A percentile compares a stretch with the other conserved stretches of the same genome.
phyloP scores from a whole-genome alignment of 64 coral and sea anemone genomes.

The Porites lutea region DNA sequence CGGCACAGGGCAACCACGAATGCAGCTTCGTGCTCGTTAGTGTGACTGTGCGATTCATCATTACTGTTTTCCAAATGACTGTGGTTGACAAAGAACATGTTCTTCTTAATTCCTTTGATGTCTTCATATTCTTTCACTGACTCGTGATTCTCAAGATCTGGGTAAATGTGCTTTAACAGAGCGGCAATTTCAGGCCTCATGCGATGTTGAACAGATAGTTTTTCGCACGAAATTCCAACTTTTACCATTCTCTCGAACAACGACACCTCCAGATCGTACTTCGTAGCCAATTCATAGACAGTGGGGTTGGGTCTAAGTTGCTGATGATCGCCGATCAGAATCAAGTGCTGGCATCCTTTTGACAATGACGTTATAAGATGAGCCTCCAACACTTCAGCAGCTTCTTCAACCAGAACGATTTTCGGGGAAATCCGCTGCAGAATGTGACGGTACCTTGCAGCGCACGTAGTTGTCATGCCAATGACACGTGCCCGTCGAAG shows the following conservation, averaged over 20 bases:
- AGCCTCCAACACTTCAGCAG: constrained; percentile 88
- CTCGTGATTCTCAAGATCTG: constrained; percentile 69
- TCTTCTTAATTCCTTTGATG: constrained; percentile 78
- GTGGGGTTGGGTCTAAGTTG: constrained; percentile 87
- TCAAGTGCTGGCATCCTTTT: constrained; percentile 82
- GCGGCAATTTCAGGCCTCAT: constrained; percentile 90
- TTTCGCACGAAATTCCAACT: constrained; percentile 63
- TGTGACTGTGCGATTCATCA: constrained; percentile 73
- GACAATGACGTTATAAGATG: constrained; percentile 77
- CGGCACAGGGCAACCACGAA: constrained; percentile 76
- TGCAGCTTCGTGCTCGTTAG: constrained; percentile 80
- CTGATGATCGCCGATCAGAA: constrained; percentile 93
- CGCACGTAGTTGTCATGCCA: constrained; percentile 90
- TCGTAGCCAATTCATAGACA: constrained; percentile 73
- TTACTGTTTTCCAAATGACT: constrained; percentile 41
- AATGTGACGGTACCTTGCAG: constrained; percentile 58
- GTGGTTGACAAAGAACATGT: constrained; percentile 91
- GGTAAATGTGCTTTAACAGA: constrained; percentile 86
- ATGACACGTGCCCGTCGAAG: constrained; percentile 60
- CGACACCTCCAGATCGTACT: constrained; percentile 81
- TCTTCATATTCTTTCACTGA: constrained; percentile 78
- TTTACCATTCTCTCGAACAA: constrained; percentile 91
- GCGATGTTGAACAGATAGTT: constrained; percentile 83
- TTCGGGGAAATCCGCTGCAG: constrained; percentile 75
- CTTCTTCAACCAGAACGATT: constrained; percentile 86